These are phyloP conservation scores for Hydraecia micacea DNA, from an alignment of 2,888 invertebrate species.

Conservation along the genomic window DNA sequence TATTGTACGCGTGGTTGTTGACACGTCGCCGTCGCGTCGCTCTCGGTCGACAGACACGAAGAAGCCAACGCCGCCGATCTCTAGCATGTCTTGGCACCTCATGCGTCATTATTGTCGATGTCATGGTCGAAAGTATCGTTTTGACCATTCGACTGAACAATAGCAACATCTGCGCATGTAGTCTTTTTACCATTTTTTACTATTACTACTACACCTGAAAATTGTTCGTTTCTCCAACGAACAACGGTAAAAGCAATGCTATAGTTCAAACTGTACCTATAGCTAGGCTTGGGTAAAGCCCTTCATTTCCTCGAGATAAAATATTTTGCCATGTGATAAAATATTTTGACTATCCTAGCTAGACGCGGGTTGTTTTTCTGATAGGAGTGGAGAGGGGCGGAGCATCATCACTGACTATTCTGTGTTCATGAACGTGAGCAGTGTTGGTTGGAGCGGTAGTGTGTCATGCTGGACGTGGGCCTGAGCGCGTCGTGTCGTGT, in stretches of 20 bases:
- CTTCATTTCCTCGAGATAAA: conserved; percentile 23
- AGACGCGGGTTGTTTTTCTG: conserved; percentile 22
- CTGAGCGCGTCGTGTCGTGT: conserved; percentile 75
- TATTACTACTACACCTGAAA: background rate
- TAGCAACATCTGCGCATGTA: background rate
- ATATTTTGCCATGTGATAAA: conserved; percentile 27
- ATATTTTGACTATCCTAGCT: conserved; percentile 15
- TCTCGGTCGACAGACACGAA: conserved; percentile 22
- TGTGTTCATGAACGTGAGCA: conserved; percentile 48
- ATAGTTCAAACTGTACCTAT: background rate
- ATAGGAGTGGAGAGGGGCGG: conserved; percentile 5
- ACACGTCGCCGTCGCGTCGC: conserved; percentile 69
- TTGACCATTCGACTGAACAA: conserved; percentile 7
- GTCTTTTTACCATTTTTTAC: conserved; percentile 7
- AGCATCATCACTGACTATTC: conserved; percentile 39
- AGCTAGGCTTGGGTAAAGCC: conserved; percentile 30
- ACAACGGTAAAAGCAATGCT: conserved; percentile 31
- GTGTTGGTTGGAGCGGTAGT: conserved; percentile 53
- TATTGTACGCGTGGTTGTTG: conserved; percentile 66
- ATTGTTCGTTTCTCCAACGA: conserved; percentile 3
- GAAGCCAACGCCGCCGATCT: conserved; percentile 3
- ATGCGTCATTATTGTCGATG: conserved; percentile 30
- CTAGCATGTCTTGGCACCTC: conserved; percentile 19
- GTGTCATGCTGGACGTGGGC: conserved; percentile 67
- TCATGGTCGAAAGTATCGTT: conserved; percentile 18